These are phyloP conservation scores for Pseudoatta argentina DNA, from an alignment of 1,140 invertebrate species.

Conservation along the genomic window DNA sequence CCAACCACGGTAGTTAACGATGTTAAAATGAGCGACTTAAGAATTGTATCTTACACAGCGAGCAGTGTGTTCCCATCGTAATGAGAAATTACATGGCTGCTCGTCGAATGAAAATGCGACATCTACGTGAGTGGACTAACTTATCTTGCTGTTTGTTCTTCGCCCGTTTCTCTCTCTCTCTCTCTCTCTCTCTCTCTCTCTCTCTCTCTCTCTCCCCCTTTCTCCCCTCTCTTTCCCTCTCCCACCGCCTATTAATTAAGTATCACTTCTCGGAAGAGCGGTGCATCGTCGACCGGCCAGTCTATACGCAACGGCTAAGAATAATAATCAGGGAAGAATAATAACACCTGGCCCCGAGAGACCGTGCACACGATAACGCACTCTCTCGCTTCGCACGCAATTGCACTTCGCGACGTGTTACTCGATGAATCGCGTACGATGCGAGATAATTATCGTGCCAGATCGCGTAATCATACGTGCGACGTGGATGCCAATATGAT, in stretches of 20 bases:
- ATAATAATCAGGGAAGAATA: conserved; percentile 73
- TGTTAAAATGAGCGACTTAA: conserved; percentile 8
- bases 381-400: conserved; percentile 51
- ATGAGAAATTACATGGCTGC: conserved; percentile 28
- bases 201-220: neutral
- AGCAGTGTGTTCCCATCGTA: neutral
- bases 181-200: too few species aligned
- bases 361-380: conserved; percentile 40
- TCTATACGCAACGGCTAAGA: conserved; percentile 39
- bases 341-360: conserved; percentile 55
- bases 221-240: neutral
- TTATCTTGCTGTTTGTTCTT: conserved; percentile 57
- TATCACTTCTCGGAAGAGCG: conserved; percentile 69
- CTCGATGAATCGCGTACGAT: conserved; percentile 49
- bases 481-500: conserved; percentile 11
- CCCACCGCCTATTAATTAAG: conserved; percentile 70
- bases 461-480: conserved; percentile 64
- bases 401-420: conserved; percentile 63
- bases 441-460: conserved; percentile 66
- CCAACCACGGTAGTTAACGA: neutral
- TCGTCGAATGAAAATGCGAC: conserved; percentile 51
- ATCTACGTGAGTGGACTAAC: conserved; percentile 46
- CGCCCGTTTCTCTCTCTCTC: neutral
- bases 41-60: neutral
- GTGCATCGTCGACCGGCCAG: conserved; percentile 12